Evolutionary conservation across 1,140 invertebrate species (phyloP).

Genomic region (Hypsibius dujardini): DNA sequence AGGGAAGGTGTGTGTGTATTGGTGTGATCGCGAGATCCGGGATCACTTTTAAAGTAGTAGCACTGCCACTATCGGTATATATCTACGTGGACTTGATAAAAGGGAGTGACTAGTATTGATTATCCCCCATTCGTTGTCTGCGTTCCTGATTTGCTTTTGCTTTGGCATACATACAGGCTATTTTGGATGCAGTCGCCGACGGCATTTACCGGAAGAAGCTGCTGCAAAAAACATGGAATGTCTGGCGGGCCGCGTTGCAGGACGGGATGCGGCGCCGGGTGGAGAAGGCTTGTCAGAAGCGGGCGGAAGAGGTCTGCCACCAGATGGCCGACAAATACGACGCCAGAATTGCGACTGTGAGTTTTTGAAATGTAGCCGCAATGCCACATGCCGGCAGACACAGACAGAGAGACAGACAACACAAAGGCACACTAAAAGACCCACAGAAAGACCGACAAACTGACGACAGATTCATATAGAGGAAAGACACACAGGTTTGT

Average conservation of each 20-base stretch:
- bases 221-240: slow-evolving; percentile 26
- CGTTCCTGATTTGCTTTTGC: too few species aligned
- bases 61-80: not conserved
- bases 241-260: slow-evolving; percentile 30
- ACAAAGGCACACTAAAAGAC: too few species aligned
- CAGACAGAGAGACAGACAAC: not conserved
- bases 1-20: too few species aligned
- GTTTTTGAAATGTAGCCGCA: slow-evolving; percentile 12
- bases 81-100: too few species aligned
- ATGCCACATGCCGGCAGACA: not conserved
- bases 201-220: slow-evolving; percentile 27
- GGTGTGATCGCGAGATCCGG: too few species aligned
- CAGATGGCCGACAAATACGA: slow-evolving; percentile 32
- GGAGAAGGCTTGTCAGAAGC: slow-evolving; percentile 32
- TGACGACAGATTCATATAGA: too few species aligned
- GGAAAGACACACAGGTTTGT: too few species aligned
- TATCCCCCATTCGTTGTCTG: too few species aligned
- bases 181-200: slow-evolving; percentile 24
- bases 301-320: slow-evolving; percentile 32
- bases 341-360: slow-evolving; percentile 28
- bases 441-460: too few species aligned
- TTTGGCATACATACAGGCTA: not conserved
- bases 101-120: too few species aligned
- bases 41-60: too few species aligned
- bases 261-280: slow-evolving; percentile 28